Evolutionary conservation across 2,113 vertebrate species (phyloP).

Genomic region (Chauna torquata): DNA sequence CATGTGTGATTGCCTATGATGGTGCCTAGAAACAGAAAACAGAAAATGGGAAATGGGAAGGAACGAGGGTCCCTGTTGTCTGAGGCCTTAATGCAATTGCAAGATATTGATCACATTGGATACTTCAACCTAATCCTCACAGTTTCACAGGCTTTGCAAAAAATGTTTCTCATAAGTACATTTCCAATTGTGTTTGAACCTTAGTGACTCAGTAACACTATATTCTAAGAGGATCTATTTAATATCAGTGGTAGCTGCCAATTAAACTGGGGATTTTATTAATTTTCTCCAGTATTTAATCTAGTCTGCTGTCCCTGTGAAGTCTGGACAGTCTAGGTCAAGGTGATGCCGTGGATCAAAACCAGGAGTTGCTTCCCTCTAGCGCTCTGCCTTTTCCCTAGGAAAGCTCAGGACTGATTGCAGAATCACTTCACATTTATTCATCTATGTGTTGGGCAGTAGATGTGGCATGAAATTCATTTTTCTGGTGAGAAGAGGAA

Average conservation of each 20-base stretch:
- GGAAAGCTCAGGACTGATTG: neutral
- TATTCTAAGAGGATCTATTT: conserved; percentile 10
- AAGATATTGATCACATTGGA: conserved; percentile 36
- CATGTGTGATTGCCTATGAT: conserved; percentile 18
- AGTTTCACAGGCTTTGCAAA: conserved; percentile 33
- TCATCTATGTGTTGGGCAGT: neutral
- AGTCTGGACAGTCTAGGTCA: neutral
- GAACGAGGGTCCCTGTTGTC: neutral
- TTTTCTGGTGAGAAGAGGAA: neutral
- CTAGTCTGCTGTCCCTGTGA: neutral
- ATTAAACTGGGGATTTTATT: conserved; percentile 17
- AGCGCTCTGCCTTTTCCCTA: neutral
- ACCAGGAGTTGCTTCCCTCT: neutral
- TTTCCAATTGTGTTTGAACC: conserved; percentile 29
- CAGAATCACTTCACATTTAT: neutral
- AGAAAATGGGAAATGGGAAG: conserved; percentile 8
- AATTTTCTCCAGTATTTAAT: neutral
- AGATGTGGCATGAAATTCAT: neutral
- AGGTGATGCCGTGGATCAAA: neutral
- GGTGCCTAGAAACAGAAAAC: conserved; percentile 40
- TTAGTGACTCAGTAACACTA: neutral
- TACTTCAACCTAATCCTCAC: conserved; percentile 38
- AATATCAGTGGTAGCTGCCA: neutral
- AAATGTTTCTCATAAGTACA: conserved; percentile 37
- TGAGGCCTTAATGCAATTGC: neutral